phyloP scores from a whole-genome alignment of 2,888 invertebrate genomes.

The Gerris lacustris region DNA sequence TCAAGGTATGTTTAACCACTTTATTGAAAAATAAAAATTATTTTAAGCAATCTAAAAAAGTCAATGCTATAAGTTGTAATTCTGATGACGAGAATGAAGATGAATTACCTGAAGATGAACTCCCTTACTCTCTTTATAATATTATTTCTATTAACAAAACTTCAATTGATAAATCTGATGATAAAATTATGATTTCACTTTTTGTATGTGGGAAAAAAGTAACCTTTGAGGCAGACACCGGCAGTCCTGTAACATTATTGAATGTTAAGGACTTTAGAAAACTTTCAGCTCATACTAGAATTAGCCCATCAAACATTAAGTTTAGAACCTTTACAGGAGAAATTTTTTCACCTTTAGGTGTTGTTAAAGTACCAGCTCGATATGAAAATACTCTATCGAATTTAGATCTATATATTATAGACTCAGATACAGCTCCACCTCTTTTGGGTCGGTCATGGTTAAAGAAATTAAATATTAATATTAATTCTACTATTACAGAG shows the following conservation, averaged over 20 bases:
- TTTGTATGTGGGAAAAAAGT: neutral
- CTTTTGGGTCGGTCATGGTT: neutral
- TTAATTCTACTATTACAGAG: neutral
- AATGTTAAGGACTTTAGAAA: neutral
- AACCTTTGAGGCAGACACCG: neutral
- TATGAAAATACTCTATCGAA: too few relatives aligned
- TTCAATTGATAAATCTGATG: neutral
- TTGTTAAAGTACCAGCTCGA: neutral
- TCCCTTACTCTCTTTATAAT: conserved; percentile 1
- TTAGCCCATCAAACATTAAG: neutral
- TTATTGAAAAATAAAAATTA: neutral
- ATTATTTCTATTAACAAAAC: neutral
- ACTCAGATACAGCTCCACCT: neutral
- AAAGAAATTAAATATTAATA: neutral
- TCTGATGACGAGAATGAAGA: neutral
- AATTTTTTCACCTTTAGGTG: neutral
- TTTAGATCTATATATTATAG: neutral
- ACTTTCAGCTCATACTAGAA: neutral
- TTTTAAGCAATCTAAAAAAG: neutral
- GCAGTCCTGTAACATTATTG: neutral
- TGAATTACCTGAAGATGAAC: neutral
- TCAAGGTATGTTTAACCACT: neutral
- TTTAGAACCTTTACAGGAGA: conserved; percentile 3
- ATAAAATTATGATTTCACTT: neutral
- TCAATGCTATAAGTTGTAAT: neutral